Conservation (phyloP, 2,888 invertebrate species). For the Ichneumoninae sp. region DNA sequence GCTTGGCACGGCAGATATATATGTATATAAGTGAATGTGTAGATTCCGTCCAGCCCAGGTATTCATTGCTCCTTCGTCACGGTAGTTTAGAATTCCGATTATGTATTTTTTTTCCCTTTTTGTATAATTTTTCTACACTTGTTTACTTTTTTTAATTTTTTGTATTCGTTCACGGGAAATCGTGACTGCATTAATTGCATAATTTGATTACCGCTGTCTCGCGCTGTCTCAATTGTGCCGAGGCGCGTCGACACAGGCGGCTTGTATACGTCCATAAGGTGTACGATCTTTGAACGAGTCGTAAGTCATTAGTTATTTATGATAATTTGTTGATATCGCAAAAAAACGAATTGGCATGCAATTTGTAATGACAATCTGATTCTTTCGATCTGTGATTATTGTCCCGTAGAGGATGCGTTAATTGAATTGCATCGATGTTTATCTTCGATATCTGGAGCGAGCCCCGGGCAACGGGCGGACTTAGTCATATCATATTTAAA, state of each 20-base stretch:
- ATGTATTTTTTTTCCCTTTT: constrained; percentile 43
- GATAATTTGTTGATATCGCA: constrained; percentile 60
- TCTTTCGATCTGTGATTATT: constrained; percentile 77
- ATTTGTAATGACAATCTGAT: constrained; percentile 60
- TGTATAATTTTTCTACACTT: constrained; percentile 7
- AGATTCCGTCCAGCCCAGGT: constrained; percentile 84
- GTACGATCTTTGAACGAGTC: constrained; percentile 39
- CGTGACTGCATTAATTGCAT: constrained; percentile 45
- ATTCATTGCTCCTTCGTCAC: constrained; percentile 69
- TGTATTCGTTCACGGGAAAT: constrained; percentile 34
- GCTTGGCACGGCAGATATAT: constrained; percentile 83
- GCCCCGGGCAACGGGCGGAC: constrained; percentile 81
- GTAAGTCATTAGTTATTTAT: constrained; percentile 71
- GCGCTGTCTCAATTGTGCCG: constrained; percentile 41
- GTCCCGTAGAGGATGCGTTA: constrained; percentile 60
- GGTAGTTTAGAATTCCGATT: constrained; percentile 44
- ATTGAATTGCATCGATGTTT: constrained; percentile 63
- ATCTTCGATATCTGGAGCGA: constrained; percentile 61
- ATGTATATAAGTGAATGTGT: constrained; percentile 83
- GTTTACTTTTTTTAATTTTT: constrained; percentile 7
- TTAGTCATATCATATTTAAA: constrained; percentile 82
- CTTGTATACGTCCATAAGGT: constrained; percentile 24
- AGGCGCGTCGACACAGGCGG: constrained; percentile 3
- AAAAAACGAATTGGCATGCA: constrained; percentile 49
- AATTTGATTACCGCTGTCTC: constrained; percentile 54